These are phyloP conservation scores for Porphyrio hochstetteri DNA, from an alignment of 2,113 vertebrate species.

Conservation along the genomic window DNA sequence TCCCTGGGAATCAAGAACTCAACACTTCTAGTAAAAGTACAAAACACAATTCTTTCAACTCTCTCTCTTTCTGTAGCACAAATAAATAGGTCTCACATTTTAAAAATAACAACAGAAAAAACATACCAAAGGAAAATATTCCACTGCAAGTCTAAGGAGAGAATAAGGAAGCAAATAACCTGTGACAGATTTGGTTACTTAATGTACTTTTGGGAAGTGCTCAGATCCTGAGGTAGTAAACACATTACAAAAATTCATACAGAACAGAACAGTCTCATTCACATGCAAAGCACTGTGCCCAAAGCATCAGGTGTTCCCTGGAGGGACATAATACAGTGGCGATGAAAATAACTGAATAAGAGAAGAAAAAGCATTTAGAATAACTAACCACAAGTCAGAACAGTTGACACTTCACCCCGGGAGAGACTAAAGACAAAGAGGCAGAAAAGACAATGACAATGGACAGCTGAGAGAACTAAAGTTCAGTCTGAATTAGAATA, in stretches of 20 bases:
- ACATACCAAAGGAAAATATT: slow-evolving; percentile 2
- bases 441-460: background rate
- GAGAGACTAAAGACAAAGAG: background rate
- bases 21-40: background rate
- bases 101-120: background rate
- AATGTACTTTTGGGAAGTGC: background rate
- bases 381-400: background rate
- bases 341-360: background rate
- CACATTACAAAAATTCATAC: slow-evolving; percentile 6
- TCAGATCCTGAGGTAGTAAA: slow-evolving; percentile 22
- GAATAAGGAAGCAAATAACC: background rate
- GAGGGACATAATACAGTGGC: background rate
- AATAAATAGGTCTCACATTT: background rate
- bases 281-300: background rate
- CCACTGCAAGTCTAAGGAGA: background rate
- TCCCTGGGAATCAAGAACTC: background rate
- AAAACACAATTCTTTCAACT: background rate
- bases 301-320: background rate
- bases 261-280: background rate
- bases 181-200: slow-evolving; percentile 23
- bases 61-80: background rate
- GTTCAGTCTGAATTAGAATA: background rate
- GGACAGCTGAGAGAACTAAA: background rate
- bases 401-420: background rate
- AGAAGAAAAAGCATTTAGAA: background rate